Base-by-base conservation (phyloP, 2,888 invertebrate species). In the Coleophora deauratella region DNA sequence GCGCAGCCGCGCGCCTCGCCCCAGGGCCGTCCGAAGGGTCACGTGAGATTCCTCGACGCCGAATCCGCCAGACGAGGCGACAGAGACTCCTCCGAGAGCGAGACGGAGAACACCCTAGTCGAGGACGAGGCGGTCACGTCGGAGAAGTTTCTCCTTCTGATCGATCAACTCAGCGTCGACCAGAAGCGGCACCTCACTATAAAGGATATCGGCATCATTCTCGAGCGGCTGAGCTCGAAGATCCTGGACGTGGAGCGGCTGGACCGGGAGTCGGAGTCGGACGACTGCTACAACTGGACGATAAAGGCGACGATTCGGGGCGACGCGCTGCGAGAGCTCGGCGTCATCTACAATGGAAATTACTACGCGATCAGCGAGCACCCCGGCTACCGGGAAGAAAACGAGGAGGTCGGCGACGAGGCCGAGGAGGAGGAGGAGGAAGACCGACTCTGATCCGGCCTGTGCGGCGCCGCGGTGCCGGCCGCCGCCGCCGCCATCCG, bases 281-380 rank as follows among this genome's bases (percentile, higher is more conserved):
- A 95, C 78, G 96, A 96, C 79, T 95, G 95, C 73, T 95, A 95
- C 88, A 96, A 96, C 82, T 97, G 97, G 97, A 96, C 96, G 78
- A 97, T 97, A 86, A 96, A 96, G 82, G 97, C 97, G 62, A 94
- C 96, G 59, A 96, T 97, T 70, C 89, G 95, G 48, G 97, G 97
- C 40, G 96, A 96, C 79, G 94, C 95, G 59, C 85, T 97, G 62
- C 89, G 96, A 44, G 96, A 97, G 79, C 88, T 97, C 50, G 97
- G 97, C 50, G 95, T 97, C 58, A 95, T 97, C 71, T 97, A 97
- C 86, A 96, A 96, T 82, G 96, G 96, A 50, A 96, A 96, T 86
- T 97, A 96, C 82, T 97, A 97, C 85, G 95, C 95, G 57, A 96
- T 97, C 74, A 95, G 95, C 66, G 96, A 97, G 79, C 96, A 97